Evolutionary conservation across 2,888 invertebrate genomes (phyloP), one percentile per base, ranked within the genome.

Genomic region (Drosophila setosimentum): DNA sequence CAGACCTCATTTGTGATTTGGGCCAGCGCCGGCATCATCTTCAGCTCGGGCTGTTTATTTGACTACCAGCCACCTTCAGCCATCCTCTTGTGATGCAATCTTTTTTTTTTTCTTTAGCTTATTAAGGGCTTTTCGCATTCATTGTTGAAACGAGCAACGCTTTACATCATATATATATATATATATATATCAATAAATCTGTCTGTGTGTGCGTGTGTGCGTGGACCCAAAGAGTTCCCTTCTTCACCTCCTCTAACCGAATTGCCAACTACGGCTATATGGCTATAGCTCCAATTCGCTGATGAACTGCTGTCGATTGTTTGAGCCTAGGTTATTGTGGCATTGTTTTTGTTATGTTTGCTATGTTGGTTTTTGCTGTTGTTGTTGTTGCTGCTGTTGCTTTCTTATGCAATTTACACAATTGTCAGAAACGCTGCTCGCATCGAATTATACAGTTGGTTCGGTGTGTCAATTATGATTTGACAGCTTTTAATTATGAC

Each of bases 401-500:
- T 65, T 73, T 72, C 75, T 85, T 85, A 85, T 89, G 85, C 73
- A 85, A 85, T 89, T 89, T 54, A 82, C 88, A 82, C 82, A 85
- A 45, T 89, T 89, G 88, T 85, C 79, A 79, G 87, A 73, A 80
- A 73, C 51, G 27, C 45, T 30, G 53, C 55, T 51, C 55, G 40
- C 27, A 35, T 50, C 16, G 11, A 24, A 11, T 37, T 51, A 35
- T 35, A 65, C 55, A 68, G 64, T 62, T 62, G 48, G 40, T 32
- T 35, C 37, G 8, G 51, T 62, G 51, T 74, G 64, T 73, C 88
- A 79, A 87, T 89, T 89, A 87, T 87, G 69, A 79, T 77, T 88
- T 85, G 90, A 85, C 88, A 67, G 90, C 82, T 77, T 85, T 85
- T 82, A 85, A 85, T 85, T 89, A 87, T 76, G 76, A 50, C 59